phyloP scores from a whole-genome alignment of 37 sponge, comb jelly and placozoan species.

The Halichondria panicea region DNA sequence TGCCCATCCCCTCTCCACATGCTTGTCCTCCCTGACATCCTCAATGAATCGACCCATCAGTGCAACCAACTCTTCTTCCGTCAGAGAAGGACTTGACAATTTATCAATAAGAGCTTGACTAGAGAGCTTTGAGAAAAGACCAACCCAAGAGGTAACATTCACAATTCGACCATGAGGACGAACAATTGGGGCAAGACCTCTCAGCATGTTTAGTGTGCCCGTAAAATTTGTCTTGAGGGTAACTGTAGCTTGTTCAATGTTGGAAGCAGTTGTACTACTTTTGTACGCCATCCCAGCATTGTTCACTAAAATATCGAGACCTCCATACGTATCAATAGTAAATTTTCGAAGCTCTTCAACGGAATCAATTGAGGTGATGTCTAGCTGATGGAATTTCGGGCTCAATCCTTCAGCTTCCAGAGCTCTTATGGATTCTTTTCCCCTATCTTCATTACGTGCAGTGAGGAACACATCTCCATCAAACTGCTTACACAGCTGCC shows the following conservation, averaged over 20 bases:
- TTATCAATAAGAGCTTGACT: constrained; percentile 5
- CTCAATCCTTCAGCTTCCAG: constrained; percentile 70
- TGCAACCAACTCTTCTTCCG: constrained; percentile 58
- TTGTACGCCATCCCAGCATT: constrained; percentile 72
- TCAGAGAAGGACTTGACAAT: constrained; percentile 42
- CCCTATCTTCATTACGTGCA: constrained; percentile 43
- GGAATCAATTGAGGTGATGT: constrained; percentile 60
- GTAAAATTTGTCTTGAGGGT: constrained; percentile 76
- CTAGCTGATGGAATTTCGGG: constrained; percentile 81
- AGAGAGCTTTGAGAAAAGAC: constrained; percentile 17
- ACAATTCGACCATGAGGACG: constrained; percentile 65
- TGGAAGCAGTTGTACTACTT: constrained; percentile 68
- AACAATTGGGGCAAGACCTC: constrained; percentile 62
- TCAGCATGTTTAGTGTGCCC: constrained; percentile 73
- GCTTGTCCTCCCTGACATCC: constrained; percentile 52
- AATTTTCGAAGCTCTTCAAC: constrained; percentile 35
- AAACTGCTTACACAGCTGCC: constrained; percentile 75
- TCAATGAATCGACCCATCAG: constrained; percentile 69
- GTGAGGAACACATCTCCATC: constrained; percentile 87
- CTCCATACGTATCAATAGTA: constrained; percentile 68
- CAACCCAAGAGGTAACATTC: constrained; percentile 59
- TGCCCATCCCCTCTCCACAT: constrained; percentile 56
- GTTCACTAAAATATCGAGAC: constrained; percentile 81
- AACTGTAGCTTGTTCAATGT: constrained; percentile 73
- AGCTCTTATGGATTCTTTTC: constrained; percentile 48